A percentile compares a stretch with the other conserved stretches of the same genome.
phyloP scores from a whole-genome alignment of 2,113 vertebrate genomes.

The Phylloscopus whistleri region DNA sequence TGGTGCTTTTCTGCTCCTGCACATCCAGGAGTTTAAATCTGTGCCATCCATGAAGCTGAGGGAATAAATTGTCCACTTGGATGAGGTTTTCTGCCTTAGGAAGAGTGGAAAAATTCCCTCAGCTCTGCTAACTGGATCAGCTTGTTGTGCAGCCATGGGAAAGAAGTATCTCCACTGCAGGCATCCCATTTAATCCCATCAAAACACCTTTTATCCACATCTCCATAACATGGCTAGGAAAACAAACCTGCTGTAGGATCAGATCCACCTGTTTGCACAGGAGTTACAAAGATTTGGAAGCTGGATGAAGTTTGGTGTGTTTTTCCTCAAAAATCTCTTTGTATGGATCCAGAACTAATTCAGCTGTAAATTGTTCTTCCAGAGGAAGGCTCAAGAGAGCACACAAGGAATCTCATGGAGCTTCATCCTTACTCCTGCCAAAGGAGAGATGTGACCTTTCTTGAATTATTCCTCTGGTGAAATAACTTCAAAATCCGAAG shows the following conservation, averaged over 20 bases:
- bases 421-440: neutral
- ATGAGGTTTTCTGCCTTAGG: neutral
- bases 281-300: neutral
- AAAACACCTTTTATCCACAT: neutral
- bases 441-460: neutral
- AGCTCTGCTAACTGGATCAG: neutral
- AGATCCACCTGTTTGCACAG: neutral
- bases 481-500: neutral
- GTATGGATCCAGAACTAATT: neutral
- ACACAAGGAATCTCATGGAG: neutral
- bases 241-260: neutral
- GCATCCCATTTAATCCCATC: rapidly evolving
- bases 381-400: neutral
- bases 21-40: neutral
- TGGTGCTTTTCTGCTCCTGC: neutral
- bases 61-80: neutral
- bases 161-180: neutral
- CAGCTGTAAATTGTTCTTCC: neutral
- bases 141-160: neutral
- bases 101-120: neutral
- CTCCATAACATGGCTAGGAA: neutral
- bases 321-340: neutral
- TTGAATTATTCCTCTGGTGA: neutral
- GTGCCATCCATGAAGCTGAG: neutral
- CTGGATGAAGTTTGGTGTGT: neutral